A percentile compares a stretch with the other conserved stretches of the same genome.
Conservation (phyloP, 92 coral and sea anemone species). For the Muricea muricata region DNA sequence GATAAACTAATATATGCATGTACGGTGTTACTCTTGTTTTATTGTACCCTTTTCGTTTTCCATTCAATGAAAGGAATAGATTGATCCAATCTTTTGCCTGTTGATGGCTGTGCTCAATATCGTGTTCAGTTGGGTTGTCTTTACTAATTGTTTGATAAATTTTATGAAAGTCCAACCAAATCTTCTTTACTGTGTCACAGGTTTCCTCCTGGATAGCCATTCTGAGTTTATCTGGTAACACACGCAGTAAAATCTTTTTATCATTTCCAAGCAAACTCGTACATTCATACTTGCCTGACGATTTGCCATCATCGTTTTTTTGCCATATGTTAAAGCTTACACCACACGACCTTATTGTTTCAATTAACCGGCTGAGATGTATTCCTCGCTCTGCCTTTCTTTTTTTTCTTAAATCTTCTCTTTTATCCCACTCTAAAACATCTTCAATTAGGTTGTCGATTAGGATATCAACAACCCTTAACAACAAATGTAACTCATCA, state of each 20-base stretch:
- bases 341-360: conserved; percentile 44
- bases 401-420: conserved; percentile 23
- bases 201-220: conserved; percentile 12
- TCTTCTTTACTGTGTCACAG: neutral
- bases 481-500: conserved; percentile 72
- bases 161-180: conserved; percentile 2
- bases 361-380: conserved; percentile 18
- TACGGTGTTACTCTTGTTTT: conserved; percentile 25
- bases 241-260: conserved; percentile 6
- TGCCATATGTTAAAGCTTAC: conserved; percentile 52
- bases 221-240: neutral
- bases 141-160: conserved; percentile 3
- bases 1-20: no score
- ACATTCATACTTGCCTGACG: conserved; percentile 32
- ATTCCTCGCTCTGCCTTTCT: conserved; percentile 48
- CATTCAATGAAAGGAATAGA: conserved; percentile 10
- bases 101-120: neutral
- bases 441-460: conserved; percentile 48
- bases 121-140: conserved; percentile 7
- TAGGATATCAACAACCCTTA: conserved; percentile 65
- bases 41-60: neutral
- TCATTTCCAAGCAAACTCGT: conserved; percentile 44
- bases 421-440: conserved; percentile 41
- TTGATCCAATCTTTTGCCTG: conserved; percentile 8
- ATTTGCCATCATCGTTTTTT: conserved; percentile 45